Conservation (phyloP, 2,113 vertebrate species). For the Dissostichus mawsoni region DNA sequence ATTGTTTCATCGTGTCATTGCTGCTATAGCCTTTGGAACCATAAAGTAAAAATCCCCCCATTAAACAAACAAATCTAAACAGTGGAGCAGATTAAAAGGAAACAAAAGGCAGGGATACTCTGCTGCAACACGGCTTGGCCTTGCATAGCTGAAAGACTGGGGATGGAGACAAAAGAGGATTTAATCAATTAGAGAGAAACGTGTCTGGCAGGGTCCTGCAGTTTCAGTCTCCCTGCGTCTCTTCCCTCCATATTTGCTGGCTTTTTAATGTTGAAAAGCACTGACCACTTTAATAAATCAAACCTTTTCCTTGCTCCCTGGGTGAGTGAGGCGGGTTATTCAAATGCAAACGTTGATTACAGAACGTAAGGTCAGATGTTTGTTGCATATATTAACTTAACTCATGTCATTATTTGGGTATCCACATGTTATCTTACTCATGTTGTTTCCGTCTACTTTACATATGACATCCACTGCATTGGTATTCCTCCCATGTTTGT, state of each 20-base stretch:
- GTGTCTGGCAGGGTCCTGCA: slow-evolving; percentile 53
- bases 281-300: slow-evolving; percentile 66
- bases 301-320: slow-evolving; percentile 15
- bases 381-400: background rate
- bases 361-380: background rate
- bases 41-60: slow-evolving; percentile 2
- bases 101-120: slow-evolving; percentile 44
- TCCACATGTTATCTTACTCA: background rate
- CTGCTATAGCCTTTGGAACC: background rate
- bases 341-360: slow-evolving; percentile 29
- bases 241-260: slow-evolving; percentile 38
- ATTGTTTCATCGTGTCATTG: slow-evolving; percentile 4
- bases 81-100: slow-evolving; percentile 25
- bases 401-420: background rate
- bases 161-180: slow-evolving; percentile 51
- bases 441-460: background rate
- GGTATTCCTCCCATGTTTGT: background rate
- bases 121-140: slow-evolving; percentile 41
- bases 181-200: slow-evolving; percentile 70
- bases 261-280: slow-evolving; percentile 61
- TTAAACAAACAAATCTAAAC: slow-evolving; percentile 38
- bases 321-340: slow-evolving; percentile 3
- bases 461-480: background rate
- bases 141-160: slow-evolving; percentile 43
- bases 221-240: slow-evolving; percentile 50